phyloP scores from a whole-genome alignment of 2,797 vertebrate genomes.

The Enteromius anoplus region DNA sequence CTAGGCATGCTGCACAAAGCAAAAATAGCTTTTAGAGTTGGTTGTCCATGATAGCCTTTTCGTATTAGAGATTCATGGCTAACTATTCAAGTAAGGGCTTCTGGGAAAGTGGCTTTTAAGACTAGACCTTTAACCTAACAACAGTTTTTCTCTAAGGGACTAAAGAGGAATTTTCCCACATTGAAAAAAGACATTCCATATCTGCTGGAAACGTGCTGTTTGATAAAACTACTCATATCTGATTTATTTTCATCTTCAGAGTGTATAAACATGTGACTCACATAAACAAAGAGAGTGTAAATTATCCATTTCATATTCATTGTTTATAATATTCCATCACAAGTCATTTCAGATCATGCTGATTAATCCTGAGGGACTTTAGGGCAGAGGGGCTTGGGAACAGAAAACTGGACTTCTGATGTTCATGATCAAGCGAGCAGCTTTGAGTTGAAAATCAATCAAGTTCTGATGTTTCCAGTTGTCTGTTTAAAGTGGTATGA shows the following conservation, averaged over 20 bases:
- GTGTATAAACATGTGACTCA: conserved; percentile 33
- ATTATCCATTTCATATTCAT: conserved; percentile 12
- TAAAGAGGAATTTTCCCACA: conserved; percentile 71
- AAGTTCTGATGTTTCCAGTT: conserved; percentile 13
- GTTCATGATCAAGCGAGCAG: conserved; percentile 2
- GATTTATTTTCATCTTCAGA: background rate
- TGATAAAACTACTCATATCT: conserved; percentile 40
- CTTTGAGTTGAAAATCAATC: conserved; percentile 5
- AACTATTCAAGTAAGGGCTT: conserved; percentile 39
- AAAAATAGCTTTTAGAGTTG: background rate
- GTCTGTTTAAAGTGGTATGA: conserved; percentile 20
- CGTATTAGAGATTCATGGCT: background rate
- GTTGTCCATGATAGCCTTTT: background rate
- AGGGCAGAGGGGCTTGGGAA: background rate
- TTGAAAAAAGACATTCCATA: conserved; percentile 58
- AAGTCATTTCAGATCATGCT: conserved; percentile 13
- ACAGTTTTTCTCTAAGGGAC: conserved; percentile 55
- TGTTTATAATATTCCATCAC: conserved; percentile 43
- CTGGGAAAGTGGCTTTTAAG: conserved; percentile 45
- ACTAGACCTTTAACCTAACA: conserved; percentile 47
- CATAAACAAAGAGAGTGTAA: conserved; percentile 10
- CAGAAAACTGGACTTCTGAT: conserved; percentile 13
- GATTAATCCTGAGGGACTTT: conserved; percentile 20
- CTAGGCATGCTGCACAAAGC: background rate
- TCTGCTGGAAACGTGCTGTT: conserved; percentile 51